Evolutionary conservation across 2,888 invertebrate genomes (phyloP).

Genomic region (Xestoiulus laeticollis): DNA sequence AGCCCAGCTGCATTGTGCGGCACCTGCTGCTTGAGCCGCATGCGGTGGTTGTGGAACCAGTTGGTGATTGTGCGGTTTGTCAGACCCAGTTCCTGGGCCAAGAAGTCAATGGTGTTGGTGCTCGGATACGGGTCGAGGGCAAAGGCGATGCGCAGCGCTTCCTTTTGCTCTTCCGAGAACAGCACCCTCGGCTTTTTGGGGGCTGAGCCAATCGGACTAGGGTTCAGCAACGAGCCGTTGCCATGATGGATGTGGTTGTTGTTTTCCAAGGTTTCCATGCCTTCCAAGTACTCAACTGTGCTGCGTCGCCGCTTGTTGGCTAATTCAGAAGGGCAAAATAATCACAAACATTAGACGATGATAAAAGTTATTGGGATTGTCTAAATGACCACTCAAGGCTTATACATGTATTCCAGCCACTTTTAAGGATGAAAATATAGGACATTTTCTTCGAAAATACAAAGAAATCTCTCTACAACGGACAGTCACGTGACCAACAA

Average conservation of each 20-base stretch:
- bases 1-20: constrained; percentile 52
- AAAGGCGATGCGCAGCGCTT: constrained; percentile 92
- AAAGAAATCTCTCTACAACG: too few species aligned
- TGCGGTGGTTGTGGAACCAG: constrained; percentile 99
- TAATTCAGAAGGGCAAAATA: constrained; percentile 58
- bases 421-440: too few species aligned
- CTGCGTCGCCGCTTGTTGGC: constrained; percentile 82
- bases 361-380: too few species aligned
- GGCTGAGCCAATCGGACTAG: constrained; percentile 69
- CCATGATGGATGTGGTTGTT: constrained; percentile 71
- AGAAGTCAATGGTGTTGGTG: constrained; percentile 93
- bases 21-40: constrained; percentile 89
- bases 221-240: constrained; percentile 71
- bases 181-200: constrained; percentile 90
- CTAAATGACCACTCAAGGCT: too few species aligned
- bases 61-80: constrained; percentile 97
- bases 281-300: constrained; percentile 62
- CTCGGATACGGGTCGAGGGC: constrained; percentile 97
- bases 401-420: too few species aligned
- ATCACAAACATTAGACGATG: neutral
- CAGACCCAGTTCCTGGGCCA: constrained; percentile 88
- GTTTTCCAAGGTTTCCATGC: constrained; percentile 66
- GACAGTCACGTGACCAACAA: too few species aligned
- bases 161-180: constrained; percentile 98
- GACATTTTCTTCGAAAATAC: too few species aligned